Conservation (phyloP, 2,797 vertebrate genomes). For the Poliocrania exsul region DNA sequence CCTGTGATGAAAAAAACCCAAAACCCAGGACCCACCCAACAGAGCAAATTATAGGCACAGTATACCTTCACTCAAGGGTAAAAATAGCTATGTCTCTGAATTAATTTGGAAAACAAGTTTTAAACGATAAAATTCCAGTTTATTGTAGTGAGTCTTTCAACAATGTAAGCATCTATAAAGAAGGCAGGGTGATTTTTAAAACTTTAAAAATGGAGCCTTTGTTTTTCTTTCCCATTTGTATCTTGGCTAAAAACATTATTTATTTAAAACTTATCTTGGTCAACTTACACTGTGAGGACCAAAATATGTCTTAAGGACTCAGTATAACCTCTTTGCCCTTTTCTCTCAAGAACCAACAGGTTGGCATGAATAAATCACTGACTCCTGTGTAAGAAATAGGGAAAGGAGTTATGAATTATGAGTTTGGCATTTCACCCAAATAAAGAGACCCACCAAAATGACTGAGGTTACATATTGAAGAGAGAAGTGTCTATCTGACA, state of each 20-base stretch:
- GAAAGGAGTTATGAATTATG: neutral
- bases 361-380: neutral
- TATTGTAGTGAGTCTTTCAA: neutral
- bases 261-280: neutral
- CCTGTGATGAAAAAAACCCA: neutral
- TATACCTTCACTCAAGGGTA: neutral
- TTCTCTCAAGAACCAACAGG: neutral
- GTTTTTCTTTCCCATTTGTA: neutral
- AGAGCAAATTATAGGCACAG: neutral
- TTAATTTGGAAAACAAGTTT: neutral
- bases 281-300: neutral
- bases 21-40: accelerated
- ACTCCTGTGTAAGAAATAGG: neutral
- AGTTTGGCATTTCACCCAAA: conserved; percentile 14
- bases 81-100: neutral
- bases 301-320: neutral
- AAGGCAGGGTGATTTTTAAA: neutral
- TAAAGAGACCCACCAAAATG: neutral
- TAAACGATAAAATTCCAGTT: neutral
- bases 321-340: neutral
- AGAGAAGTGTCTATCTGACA: neutral
- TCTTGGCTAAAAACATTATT: neutral
- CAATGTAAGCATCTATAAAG: neutral
- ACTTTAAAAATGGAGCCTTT: neutral
- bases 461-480: neutral